Evolutionary conservation across 2,797 vertebrate genomes (phyloP).

Genomic region (Spea hammondii): DNA sequence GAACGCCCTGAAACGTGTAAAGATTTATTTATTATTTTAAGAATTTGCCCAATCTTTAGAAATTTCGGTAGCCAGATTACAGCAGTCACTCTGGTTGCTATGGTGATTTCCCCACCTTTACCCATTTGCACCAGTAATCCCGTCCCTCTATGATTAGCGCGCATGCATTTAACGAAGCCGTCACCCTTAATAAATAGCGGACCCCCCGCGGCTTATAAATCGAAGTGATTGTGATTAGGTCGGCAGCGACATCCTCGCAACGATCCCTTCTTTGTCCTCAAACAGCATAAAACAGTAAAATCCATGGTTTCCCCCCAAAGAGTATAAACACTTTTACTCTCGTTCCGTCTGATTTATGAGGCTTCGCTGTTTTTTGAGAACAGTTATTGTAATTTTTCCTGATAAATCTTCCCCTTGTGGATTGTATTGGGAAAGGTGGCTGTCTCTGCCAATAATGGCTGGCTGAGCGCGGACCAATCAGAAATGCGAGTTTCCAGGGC

Average conservation of each 20-base stretch:
- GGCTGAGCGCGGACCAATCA: background rate
- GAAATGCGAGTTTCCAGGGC: constrained; percentile 30
- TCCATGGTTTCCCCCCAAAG: background rate
- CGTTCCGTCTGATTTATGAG: background rate
- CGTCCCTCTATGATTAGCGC: too few species aligned
- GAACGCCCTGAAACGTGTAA: too few species aligned
- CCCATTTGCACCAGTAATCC: too few species aligned
- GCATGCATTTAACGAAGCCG: too few species aligned
- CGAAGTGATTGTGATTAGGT: too few species aligned
- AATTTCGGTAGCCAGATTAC: too few species aligned
- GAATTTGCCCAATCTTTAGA: too few species aligned
- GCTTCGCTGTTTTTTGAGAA: background rate
- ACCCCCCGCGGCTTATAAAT: too few species aligned
- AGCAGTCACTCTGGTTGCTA: too few species aligned
- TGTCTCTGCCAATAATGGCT: background rate
- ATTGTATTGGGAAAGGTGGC: constrained; percentile 31
- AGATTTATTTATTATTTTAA: too few species aligned
- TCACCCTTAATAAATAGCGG: too few species aligned
- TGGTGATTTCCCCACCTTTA: too few species aligned
- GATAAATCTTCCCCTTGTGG: constrained; percentile 8
- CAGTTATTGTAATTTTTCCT: background rate
- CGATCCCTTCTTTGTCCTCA: background rate
- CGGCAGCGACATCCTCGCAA: background rate
- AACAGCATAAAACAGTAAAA: background rate
- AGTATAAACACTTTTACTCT: background rate